These are phyloP conservation scores for Ennomos fuscantarius DNA, from an alignment of 2,888 invertebrate species.

Conservation along the genomic window DNA sequence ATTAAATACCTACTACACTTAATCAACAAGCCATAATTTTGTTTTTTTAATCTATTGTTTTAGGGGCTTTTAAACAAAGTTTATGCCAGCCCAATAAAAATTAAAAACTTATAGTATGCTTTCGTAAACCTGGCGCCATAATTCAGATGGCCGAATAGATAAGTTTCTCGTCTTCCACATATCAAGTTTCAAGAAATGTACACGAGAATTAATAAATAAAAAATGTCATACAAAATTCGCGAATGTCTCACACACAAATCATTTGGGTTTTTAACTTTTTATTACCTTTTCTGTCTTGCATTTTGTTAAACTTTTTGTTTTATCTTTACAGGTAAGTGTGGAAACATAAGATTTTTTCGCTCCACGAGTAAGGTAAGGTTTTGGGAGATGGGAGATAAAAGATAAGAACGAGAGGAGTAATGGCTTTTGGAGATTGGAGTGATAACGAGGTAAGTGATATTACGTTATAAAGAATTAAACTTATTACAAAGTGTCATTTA, in stretches of 20 bases:
- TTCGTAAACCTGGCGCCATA: constrained; percentile 12
- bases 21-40: constrained; percentile 3
- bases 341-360: constrained; percentile 60
- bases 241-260: constrained; percentile 41
- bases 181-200: constrained; percentile 30
- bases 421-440: constrained; percentile 4
- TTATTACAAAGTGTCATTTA: background rate
- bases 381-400: constrained; percentile 16
- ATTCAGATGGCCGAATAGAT: constrained; percentile 24
- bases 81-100: no score
- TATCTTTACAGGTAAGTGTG: constrained; percentile 80
- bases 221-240: constrained; percentile 40
- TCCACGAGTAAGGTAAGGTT: constrained; percentile 22
- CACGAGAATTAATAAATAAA: constrained; percentile 16
- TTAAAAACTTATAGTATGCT: constrained; percentile 9
- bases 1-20: background rate
- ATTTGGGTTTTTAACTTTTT: constrained; percentile 13
- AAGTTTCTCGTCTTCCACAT: constrained; percentile 13
- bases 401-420: constrained; percentile 4
- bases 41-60: no score
- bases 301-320: constrained; percentile 60
- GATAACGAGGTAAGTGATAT: constrained; percentile 30
- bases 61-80: no score
- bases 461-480: constrained; percentile 7
- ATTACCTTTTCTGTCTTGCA: constrained; percentile 35